Evolutionary conservation across 2,888 invertebrate genomes (phyloP), one percentile per base, ranked within the genome.

Genomic region (Ennomos quercinarius): DNA sequence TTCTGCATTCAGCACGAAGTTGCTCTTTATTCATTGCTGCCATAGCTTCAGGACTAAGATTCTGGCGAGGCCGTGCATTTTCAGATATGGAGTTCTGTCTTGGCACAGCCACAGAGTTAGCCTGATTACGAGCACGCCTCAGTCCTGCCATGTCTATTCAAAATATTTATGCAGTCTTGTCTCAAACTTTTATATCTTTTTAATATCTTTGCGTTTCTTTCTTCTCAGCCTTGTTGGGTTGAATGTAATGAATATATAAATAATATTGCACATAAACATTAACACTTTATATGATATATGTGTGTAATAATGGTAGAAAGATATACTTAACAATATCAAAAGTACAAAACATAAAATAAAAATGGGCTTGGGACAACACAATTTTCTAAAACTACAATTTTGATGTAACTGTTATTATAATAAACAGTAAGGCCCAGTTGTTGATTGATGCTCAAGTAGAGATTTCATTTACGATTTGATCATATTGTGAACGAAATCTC

Each of bases 1-100:
- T 95, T 71, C 95, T 92, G 91, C 95, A 95, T 82, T 95, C 95
- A 57, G 90, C 89, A 74, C 95, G 94, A 68, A 95, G 92, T 81
- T 95, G 95, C 79, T 95, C 95, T 92, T 95, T 95, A 78, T 93
- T 95, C 93, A 95, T 93, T 66, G 93, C 87, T 59, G 93, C 91
- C 79, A 95, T 87, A 76, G 93, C 87, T 74, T 93, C 93, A 56
- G 90, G 89, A 65, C 84, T 89, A 68, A 91, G 77, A 67, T 80
- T 89, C 74, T 91, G 90, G 65, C 89, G 89, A 53, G 84, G 80
- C 72, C 86, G 84, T 71, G 84, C 87, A 81, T 86, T 88, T 46
- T 92, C 91, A 74, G 88, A 85, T 47, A 89, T 76, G 10, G 89
- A 88, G 69, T 83, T 89, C 71, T 87, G 91, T 72, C 90, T 86